A percentile compares a stretch with the other conserved stretches of the same genome.
These are phyloP conservation scores for Eristalis pertinax DNA, from an alignment of 2,888 invertebrate genomes.

Conservation along the genomic window DNA sequence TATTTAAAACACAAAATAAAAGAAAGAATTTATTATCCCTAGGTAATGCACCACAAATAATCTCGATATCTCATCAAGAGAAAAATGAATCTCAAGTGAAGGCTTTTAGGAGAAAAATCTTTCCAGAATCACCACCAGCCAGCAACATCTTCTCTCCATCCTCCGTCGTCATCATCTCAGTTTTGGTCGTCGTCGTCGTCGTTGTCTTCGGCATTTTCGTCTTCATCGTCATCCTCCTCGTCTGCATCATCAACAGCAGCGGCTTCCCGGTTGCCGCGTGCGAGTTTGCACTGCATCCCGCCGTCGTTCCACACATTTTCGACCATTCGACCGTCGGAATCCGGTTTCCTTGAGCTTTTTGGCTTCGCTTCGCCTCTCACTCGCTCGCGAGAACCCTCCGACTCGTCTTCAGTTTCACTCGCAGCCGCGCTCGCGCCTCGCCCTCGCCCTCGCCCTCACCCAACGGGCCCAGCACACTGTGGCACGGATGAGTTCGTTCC, in stretches of 20 bases:
- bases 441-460: too few species aligned
- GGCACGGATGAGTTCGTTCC: constrained; percentile 53
- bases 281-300: constrained; percentile 57
- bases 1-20: constrained; percentile 56
- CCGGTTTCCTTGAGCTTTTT: constrained; percentile 45
- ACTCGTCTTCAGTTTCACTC: constrained; percentile 48
- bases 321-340: constrained; percentile 27
- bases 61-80: constrained; percentile 71
- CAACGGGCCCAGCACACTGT: too few species aligned
- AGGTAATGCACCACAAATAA: constrained; percentile 72
- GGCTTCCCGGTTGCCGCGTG: constrained; percentile 57
- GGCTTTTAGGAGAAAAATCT: constrained; percentile 68
- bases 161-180: constrained; percentile 32
- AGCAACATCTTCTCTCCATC: constrained; percentile 29
- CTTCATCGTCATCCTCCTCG: constrained; percentile 4
- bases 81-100: constrained; percentile 72
- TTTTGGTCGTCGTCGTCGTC: constrained; percentile 18
- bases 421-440: constrained; percentile 41
- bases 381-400: constrained; percentile 16
- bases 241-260: constrained; percentile 2
- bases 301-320: too few species aligned
- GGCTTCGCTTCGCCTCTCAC: constrained; percentile 22
- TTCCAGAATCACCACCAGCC: constrained; percentile 48
- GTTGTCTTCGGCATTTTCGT: background rate
- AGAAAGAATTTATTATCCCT: constrained; percentile 69